A percentile compares a stretch with the other conserved stretches of the same genome.
Conservation (phyloP, 1,140 invertebrate genomes). For the Meloidogyne chitwoodi region DNA sequence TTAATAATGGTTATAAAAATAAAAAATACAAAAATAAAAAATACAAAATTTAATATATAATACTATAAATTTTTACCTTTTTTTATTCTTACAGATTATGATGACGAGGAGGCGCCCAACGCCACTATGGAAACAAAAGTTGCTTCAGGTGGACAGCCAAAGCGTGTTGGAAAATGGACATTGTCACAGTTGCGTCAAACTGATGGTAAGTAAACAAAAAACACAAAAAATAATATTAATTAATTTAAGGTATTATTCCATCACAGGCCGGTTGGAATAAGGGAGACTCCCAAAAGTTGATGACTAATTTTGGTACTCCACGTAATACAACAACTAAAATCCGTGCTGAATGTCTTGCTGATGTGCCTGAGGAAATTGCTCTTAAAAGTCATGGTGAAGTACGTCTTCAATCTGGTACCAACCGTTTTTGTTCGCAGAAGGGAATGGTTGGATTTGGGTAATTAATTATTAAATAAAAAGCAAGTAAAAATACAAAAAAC, state of each 20-base stretch:
- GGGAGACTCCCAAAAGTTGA: slow-evolving; percentile 60
- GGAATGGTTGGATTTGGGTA: slow-evolving; percentile 55
- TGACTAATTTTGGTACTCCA: slow-evolving; percentile 60
- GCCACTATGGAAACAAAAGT: slow-evolving; percentile 60
- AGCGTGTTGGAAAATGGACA: slow-evolving; percentile 59
- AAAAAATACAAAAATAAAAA: slow-evolving; percentile 4
- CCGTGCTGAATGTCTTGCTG: slow-evolving; percentile 54
- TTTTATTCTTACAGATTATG: slow-evolving; percentile 31
- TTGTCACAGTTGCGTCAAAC: slow-evolving; percentile 58
- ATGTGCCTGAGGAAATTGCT: slow-evolving; percentile 54
- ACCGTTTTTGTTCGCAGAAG: slow-evolving; percentile 39
- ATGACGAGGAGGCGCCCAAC: slow-evolving; percentile 54
- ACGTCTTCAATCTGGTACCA: slow-evolving; percentile 59
- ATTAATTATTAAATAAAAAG: background rate
- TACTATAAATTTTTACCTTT: background rate
- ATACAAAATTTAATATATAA: background rate
- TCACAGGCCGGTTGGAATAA: slow-evolving; percentile 61
- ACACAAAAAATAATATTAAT: background rate
- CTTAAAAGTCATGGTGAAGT: slow-evolving; percentile 56
- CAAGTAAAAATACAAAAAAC: background rate
- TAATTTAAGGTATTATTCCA: slow-evolving; percentile 50
- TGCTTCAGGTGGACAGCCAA: slow-evolving; percentile 50
- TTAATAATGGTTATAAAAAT: slow-evolving; percentile 3
- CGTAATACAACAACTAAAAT: slow-evolving; percentile 54
- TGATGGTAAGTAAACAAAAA: slow-evolving; percentile 21